phyloP scores from a whole-genome alignment of 2,888 invertebrate species.

The Trachelus troglodyta region DNA sequence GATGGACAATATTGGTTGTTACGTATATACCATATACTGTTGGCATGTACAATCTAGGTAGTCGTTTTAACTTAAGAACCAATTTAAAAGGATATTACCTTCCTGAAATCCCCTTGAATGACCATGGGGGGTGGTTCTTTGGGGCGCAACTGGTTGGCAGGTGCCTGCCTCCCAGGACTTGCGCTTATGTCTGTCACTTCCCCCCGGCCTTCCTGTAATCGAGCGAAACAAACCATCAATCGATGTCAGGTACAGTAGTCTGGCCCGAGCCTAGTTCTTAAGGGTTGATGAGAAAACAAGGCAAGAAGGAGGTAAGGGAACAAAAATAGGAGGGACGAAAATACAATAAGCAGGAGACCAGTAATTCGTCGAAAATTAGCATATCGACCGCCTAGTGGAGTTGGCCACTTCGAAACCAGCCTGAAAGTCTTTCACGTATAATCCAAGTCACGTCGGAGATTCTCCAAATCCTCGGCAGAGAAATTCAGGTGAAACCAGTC shows the following conservation, averaged over 20 bases:
- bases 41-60: neutral
- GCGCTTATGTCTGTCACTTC: conserved; percentile 92
- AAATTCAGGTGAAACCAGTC: too few relatives aligned
- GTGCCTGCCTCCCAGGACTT: conserved; percentile 84
- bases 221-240: conserved; percentile 24
- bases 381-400: neutral
- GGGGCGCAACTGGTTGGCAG: conserved; percentile 71
- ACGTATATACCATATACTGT: neutral
- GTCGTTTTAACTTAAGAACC: neutral
- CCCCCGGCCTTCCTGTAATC: conserved; percentile 86
- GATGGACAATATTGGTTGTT: neutral
- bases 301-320: neutral
- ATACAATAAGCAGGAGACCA: neutral
- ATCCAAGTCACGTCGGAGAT: too few relatives aligned
- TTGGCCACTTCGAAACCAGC: conserved; percentile 12
- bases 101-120: conserved; percentile 93
- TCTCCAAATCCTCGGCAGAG: too few relatives aligned
- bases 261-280: neutral
- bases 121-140: conserved; percentile 80
- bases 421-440: conserved; percentile 6
- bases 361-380: neutral
- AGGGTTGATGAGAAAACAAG: neutral
- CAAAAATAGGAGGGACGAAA: neutral
- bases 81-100: conserved; percentile 68
- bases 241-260: neutral